These are phyloP conservation scores for Argyrosomus regius DNA, from an alignment of 2,797 vertebrate species.

Conservation along the genomic window DNA sequence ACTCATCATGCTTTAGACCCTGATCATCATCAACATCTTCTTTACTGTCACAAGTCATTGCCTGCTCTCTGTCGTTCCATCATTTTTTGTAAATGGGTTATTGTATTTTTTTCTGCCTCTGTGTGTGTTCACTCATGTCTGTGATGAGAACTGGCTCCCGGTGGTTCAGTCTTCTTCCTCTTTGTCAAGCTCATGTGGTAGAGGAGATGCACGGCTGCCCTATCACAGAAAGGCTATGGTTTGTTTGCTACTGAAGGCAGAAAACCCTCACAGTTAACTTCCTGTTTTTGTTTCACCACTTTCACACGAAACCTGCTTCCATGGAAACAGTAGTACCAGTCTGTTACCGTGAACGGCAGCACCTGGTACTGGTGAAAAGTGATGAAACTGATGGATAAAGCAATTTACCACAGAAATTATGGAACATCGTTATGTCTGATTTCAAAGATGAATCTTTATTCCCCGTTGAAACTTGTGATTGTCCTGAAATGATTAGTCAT, in stretches of 20 bases:
- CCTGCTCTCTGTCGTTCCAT: not conserved
- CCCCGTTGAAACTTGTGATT: not conserved
- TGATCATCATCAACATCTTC: not conserved
- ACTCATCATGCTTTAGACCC: not conserved
- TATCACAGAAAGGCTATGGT: conserved; percentile 34
- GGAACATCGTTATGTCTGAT: not conserved
- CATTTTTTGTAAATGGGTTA: not conserved
- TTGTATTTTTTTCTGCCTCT: not conserved
- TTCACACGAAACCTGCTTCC: conserved; percentile 34
- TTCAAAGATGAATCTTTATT: conserved; percentile 6
- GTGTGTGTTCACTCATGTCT: not conserved
- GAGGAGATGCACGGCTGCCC: conserved; percentile 12
- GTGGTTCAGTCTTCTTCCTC: conserved; percentile 69
- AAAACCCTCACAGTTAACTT: conserved; percentile 57
- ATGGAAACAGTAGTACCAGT: conserved; percentile 22
- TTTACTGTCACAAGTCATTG: not conserved
- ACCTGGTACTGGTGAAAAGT: not conserved
- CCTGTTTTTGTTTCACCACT: conserved; percentile 71
- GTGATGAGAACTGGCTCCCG: conserved; percentile 12
- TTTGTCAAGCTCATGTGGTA: conserved; percentile 58
- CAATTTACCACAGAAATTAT: not conserved
- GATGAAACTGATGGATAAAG: conserved; percentile 9
- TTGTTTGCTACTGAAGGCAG: conserved; percentile 43
- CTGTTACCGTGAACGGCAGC: conserved; percentile 13
- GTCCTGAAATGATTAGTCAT: not conserved